Evolutionary conservation across 2,888 invertebrate species (phyloP), one percentile per base, ranked within the genome.

Genomic region (Ophion ventricosus): DNA sequence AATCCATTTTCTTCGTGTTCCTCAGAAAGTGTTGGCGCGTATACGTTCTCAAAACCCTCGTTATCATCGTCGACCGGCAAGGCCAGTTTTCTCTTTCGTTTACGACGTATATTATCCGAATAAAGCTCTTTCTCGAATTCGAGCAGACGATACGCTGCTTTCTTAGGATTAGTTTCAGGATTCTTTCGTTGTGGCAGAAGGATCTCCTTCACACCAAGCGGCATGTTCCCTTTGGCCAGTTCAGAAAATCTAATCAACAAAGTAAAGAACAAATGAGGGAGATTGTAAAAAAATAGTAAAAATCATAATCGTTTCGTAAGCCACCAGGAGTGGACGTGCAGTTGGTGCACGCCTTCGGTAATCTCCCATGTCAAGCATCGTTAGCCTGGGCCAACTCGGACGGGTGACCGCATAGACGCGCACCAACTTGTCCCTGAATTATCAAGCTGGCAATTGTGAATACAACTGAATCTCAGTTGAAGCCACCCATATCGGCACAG

Each of bases 221-320:
- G 97, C 93, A 96, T 97, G 78, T 94, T 93, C 8, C 96, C 96
- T 8, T 93, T 91, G 0, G 95, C 93, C 17, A 96, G 92, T 88
- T 94, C 93, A 85, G 94, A 94, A 91, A 96, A 96, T 66, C 96
- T 96, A 86, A 11, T 87, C 89, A 83, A 56, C 49, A n/a, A 67
- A 17, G 26, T 59, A 29, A 56, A 61, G 64, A 61, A 77, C 25
- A 25, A 10, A 8, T 20, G 20, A 57, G 49, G 17, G 14, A 49
- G 26, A 49, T 17, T 3, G 54, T 17, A 69, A 49, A 25, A 81
- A 80, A 79, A 82, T 78, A 83, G 70, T 56, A 80, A 84, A 82
- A 73, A 69, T 72, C 35, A 64, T 43, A 54, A 77, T 56, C 64
- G 82, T 29, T 85, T 70, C 4, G 8, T 8, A 35, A 5, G 35